These are phyloP conservation scores for Colostygia pectinataria DNA, from an alignment of 2,888 invertebrate species.

Conservation along the genomic window DNA sequence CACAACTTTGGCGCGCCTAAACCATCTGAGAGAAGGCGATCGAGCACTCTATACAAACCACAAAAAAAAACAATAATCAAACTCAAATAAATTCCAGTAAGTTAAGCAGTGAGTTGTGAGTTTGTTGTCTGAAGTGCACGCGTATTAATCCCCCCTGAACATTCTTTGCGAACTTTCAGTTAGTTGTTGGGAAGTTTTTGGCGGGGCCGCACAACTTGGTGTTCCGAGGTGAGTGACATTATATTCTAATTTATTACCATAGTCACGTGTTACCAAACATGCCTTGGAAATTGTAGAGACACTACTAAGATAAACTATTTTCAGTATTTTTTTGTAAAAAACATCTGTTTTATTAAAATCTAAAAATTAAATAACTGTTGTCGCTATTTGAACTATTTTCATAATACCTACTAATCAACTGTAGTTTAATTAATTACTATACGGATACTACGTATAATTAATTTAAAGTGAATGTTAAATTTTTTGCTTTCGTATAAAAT, in stretches of 20 bases:
- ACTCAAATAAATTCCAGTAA: conserved; percentile 4
- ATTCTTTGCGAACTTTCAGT: conserved; percentile 52
- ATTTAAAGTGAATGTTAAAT: no score
- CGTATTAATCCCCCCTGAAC: conserved; percentile 40
- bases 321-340: no score
- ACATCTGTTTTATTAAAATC: no score
- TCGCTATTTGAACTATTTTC: no score
- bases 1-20: conserved; percentile 79
- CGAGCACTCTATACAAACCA: conserved; percentile 39
- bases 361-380: no score
- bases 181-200: conserved; percentile 58
- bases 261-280: conserved; percentile 20
- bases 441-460: no score
- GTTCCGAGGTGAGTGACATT: conserved; percentile 46
- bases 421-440: no score
- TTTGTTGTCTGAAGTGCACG: conserved; percentile 51
- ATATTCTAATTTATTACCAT: conserved; percentile 38
- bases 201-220: conserved; percentile 43
- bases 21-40: conserved; percentile 66
- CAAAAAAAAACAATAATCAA: conserved; percentile 19
- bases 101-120: conserved; percentile 48
- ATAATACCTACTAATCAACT: no score
- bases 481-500: no score
- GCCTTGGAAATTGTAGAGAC: not conserved
- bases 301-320: no score